Evolutionary conservation across 2,888 invertebrate genomes (phyloP), one percentile per base, ranked within the genome.

Genomic region (Habrosyne pyritoides): DNA sequence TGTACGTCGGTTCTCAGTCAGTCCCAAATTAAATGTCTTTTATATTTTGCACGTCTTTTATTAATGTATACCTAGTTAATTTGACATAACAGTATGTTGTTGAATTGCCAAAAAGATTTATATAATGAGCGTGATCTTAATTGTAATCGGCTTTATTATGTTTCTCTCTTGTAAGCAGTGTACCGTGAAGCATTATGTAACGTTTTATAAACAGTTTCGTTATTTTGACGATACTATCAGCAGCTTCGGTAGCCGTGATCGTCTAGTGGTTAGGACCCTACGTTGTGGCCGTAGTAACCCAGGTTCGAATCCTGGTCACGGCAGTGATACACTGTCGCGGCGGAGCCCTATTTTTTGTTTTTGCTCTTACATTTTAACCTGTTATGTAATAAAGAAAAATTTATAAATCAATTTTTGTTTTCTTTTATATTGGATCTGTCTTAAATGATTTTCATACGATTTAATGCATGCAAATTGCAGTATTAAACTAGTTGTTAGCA

Each of bases 281-380:
- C 94, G 94, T 94, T 94, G 94, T 94, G 94, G 94, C 94, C 94
- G 95, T 94, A 94, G 94, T 94, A 95, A 95, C 95, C 95, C 95
- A 94, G 95, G 94, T 95, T 95, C 94, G 94, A 95, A 94, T 94
- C 94, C 94, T 94, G 94, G 94, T 94, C 94, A 94, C 94, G 94
- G 94, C 84, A 86, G 83, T 83, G 74, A 30, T 54, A 51, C 66
- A 79, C 81, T 82, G 77, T 79, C 75, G 60, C 76, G 77, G 77
- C 42, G 42, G 42, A 42, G 42, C 8, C 0, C 14, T 42, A 18
- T 42, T 42, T 42, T n/a, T 42, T 42, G 21, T 18, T 21, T 7
- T n/a, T 2, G 21, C 1, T 47, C 0, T 24, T 47, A 22, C n/a
- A 33, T n/a, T 5, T 1, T 5, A 1, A 0, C n/a, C n/a, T n/a